Percentiles rank a stretch among this genome's conserved stretches.
phyloP scores from a whole-genome alignment of 2,888 invertebrate genomes.

The Elmis aenea region DNA sequence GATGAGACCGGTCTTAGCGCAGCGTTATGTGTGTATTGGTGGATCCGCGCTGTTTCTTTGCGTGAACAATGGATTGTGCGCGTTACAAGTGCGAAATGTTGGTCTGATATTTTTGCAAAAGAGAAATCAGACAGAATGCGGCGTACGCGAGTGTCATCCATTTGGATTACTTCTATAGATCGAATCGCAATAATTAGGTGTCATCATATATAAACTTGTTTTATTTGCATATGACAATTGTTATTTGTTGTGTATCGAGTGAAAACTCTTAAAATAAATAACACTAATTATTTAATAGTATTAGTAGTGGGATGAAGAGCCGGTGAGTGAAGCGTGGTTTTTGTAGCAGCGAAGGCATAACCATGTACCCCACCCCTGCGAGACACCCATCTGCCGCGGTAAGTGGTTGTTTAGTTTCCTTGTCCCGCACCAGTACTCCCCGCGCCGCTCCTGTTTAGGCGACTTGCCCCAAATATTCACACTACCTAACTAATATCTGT shows the following conservation, averaged over 20 bases:
- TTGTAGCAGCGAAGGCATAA: constrained; percentile 28
- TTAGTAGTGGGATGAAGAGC: constrained; percentile 25
- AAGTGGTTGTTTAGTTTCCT: constrained; percentile 49
- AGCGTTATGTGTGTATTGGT: constrained; percentile 28
- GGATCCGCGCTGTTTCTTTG: constrained; percentile 26
- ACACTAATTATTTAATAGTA: no score
- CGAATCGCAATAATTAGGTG: no score
- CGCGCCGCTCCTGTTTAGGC: constrained; percentile 8
- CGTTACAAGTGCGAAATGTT: constrained; percentile 29
- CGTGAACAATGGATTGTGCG: constrained; percentile 38
- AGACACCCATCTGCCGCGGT: constrained; percentile 73
- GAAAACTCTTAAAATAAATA: no score
- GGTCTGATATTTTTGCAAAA: constrained; percentile 26
- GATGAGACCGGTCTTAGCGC: constrained; percentile 32
- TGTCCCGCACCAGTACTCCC: no score
- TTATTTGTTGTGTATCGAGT: no score
- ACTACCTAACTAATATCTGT: constrained; percentile 21
- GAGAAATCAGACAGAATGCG: constrained; percentile 25
- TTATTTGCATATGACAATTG: no score
- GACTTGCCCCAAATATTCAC: no score
- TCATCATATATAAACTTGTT: no score
- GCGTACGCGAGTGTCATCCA: constrained; percentile 21
- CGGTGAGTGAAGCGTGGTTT: constrained; percentile 30
- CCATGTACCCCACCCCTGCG: constrained; percentile 71
- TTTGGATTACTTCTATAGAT: constrained; percentile 20